These are phyloP conservation scores for Perithous albicinctus DNA, from an alignment of 2,888 invertebrate genomes.

Conservation along the genomic window DNA sequence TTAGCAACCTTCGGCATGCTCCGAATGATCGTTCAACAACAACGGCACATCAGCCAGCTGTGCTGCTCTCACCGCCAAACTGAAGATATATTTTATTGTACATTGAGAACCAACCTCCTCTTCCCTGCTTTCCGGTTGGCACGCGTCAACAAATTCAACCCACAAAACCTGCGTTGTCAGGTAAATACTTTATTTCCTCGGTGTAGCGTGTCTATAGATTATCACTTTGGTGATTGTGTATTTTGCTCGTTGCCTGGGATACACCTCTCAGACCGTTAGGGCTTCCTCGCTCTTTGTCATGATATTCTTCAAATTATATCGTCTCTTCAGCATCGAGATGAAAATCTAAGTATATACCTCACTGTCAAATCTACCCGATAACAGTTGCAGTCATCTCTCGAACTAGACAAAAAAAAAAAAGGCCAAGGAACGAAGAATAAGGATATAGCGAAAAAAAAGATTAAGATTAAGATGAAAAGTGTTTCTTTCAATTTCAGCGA, in stretches of 20 bases:
- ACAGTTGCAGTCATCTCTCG: not conserved
- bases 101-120: not conserved
- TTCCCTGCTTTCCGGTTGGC: not conserved
- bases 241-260: constrained; percentile 21
- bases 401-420: not conserved
- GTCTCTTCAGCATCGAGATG: not conserved
- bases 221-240: constrained; percentile 21
- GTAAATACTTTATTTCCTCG: not conserved
- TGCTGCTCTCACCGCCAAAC: constrained; percentile 1
- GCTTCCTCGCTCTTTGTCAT: not conserved
- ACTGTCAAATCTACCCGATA: not conserved
- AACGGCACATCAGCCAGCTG: constrained; percentile 15
- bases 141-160: constrained; percentile 17
- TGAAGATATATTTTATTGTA: not conserved
- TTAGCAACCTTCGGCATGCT: not conserved
- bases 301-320: not conserved
- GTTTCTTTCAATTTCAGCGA: too few species aligned
- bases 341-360: not conserved
- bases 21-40: constrained; percentile 12
- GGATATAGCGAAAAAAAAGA: not conserved
- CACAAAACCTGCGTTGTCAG: constrained; percentile 4
- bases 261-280: not conserved
- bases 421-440: not conserved
- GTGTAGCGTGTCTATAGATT: not conserved
- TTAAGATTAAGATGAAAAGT: not conserved